A percentile compares a stretch with the other conserved stretches of the same genome.
Evolutionary conservation across 2,797 vertebrate genomes (phyloP).

Genomic region (Chromobotia macracanthus): DNA sequence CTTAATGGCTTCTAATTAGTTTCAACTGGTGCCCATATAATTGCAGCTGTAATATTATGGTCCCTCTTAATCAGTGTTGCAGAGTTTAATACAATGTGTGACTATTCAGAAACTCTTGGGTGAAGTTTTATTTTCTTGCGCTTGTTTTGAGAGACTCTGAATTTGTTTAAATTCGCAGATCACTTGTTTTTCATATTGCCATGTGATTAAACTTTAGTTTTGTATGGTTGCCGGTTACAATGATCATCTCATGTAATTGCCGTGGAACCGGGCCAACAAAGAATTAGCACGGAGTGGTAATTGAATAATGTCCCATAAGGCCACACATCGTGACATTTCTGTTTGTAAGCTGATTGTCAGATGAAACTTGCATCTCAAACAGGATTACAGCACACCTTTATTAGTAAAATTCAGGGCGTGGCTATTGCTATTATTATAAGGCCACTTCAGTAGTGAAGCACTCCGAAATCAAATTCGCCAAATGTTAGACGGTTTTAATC

Average conservation of each 20-base stretch:
- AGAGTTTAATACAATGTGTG: constrained; percentile 61
- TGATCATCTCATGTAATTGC: constrained; percentile 50
- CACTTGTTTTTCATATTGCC: constrained; percentile 4
- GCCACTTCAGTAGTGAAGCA: not conserved
- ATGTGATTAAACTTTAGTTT: constrained; percentile 49
- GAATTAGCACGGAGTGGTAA: constrained; percentile 59
- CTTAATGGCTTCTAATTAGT: constrained; percentile 82
- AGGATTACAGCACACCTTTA: constrained; percentile 54
- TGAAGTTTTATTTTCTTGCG: constrained; percentile 24
- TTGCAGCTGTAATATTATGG: constrained; percentile 68
- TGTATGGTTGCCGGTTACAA: constrained; percentile 39
- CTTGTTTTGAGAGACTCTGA: not conserved
- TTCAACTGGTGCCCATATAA: constrained; percentile 73
- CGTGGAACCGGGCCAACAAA: constrained; percentile 54
- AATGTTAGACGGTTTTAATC: constrained; percentile 3
- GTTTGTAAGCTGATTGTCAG: constrained; percentile 54
- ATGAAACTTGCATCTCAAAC: constrained; percentile 32
- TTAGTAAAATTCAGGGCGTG: constrained; percentile 35
- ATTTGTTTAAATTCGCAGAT: not conserved
- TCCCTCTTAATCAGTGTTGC: constrained; percentile 62
- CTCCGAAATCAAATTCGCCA: not conserved
- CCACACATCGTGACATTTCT: constrained; percentile 55
- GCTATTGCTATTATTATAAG: not conserved
- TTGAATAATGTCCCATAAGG: constrained; percentile 61
- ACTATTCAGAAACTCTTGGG: constrained; percentile 39